phyloP scores from a whole-genome alignment of 2,113 vertebrate species.

The Clarias magur region DNA sequence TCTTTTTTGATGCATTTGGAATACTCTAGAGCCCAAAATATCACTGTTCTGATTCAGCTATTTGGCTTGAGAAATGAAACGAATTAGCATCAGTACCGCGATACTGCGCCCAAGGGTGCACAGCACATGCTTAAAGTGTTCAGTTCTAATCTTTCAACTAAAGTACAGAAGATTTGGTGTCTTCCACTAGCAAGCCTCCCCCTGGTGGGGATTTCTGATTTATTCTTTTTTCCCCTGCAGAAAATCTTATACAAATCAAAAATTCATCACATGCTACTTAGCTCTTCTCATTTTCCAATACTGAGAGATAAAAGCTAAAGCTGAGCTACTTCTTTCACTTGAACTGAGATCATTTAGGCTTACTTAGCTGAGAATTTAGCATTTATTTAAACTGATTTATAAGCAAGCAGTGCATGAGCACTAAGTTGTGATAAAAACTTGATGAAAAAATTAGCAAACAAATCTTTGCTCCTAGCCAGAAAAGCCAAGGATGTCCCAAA shows the following conservation, averaged over 20 bases:
- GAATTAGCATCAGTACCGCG: slow-evolving; percentile 12
- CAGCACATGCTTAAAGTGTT: neutral
- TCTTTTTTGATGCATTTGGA: neutral
- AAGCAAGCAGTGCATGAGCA: neutral
- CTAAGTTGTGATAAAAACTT: neutral
- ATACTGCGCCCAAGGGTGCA: neutral
- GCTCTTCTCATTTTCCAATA: neutral
- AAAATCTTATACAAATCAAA: neutral
- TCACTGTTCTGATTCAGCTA: slow-evolving; percentile 14
- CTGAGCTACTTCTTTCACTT: neutral
- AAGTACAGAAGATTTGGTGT: neutral
- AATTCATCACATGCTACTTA: neutral
- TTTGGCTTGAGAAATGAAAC: slow-evolving; percentile 28
- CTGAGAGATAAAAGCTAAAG: neutral
- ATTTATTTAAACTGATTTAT: neutral
- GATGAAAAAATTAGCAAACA: neutral
- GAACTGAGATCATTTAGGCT: neutral
- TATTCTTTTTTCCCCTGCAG: neutral
- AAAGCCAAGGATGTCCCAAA: neutral
- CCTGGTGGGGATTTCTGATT: neutral
- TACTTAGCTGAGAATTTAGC: neutral
- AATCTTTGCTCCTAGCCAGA: neutral
- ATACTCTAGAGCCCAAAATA: neutral
- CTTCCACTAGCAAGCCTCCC: neutral
- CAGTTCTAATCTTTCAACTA: neutral